A percentile compares a stretch with the other conserved stretches of the same genome.
Conservation (phyloP, 30 jellyfish, hydroid and myxozoan genomes). For the Calvadosia cruxmelitensis region DNA sequence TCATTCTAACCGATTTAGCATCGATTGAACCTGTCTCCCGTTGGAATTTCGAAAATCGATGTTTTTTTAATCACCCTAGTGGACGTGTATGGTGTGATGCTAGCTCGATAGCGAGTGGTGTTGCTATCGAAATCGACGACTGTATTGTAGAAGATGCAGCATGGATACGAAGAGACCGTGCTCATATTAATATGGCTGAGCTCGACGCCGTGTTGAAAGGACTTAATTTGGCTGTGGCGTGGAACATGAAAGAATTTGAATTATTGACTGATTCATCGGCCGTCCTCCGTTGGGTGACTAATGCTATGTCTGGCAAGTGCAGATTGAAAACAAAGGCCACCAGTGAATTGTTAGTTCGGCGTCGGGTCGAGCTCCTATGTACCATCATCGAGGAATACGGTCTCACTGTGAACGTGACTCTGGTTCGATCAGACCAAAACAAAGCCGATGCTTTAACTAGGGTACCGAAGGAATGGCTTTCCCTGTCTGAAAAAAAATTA, state of each 20-base stretch:
- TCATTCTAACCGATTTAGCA: too few species aligned
- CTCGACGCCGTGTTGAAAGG: slow-evolving; percentile 3
- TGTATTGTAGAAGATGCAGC: background rate
- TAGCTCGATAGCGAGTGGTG: background rate
- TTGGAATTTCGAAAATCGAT: too few species aligned
- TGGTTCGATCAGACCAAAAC: slow-evolving; percentile 19
- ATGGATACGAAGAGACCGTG: background rate
- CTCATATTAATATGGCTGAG: background rate
- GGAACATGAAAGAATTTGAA: background rate
- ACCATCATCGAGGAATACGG: slow-evolving; percentile 11
- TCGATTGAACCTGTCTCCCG: too few species aligned
- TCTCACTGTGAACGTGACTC: slow-evolving; percentile 7
- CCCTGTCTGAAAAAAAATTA: too few species aligned
- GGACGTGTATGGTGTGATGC: slow-evolving; percentile 5
- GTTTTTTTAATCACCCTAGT: too few species aligned
- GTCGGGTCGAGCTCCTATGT: slow-evolving; percentile 12
- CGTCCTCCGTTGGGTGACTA: background rate
- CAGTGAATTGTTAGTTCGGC: slow-evolving; percentile 12
- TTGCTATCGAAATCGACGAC: background rate
- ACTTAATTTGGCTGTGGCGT: slow-evolving; percentile 8
- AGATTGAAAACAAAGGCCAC: too few species aligned
- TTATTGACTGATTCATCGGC: background rate
- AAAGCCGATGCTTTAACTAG: slow-evolving; percentile 10
- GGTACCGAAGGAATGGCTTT: too few species aligned
- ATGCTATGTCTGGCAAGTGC: too few species aligned